Base-by-base conservation (phyloP, 1,140 invertebrate species). In the Ericerus pela region DNA sequence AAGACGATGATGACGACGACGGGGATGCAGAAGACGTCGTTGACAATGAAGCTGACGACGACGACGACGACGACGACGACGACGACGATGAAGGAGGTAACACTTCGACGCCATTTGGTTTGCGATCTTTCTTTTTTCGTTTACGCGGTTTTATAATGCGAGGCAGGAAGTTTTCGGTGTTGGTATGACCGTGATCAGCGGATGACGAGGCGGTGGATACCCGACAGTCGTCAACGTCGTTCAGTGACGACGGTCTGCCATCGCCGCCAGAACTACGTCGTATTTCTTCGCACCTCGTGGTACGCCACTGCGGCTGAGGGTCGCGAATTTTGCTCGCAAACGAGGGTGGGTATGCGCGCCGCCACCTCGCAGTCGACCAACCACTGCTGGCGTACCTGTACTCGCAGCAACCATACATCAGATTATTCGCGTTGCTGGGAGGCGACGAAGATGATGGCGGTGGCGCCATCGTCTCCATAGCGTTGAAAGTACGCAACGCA, bases 61-160 rank as follows among this genome's bases (percentile, higher is more conserved):
- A 12, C 37, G 26, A 18, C 38, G 0, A 28, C 2, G 8, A 20
- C 16, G 22, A n/a, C 37, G 0, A 27, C 8, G 1, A 28, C 22
- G 20, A 26, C 14, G 5, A 14, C 27, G 8, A 37, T n/a, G 2
- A n/a, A 20, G 0, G 51, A 26, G 12, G 51, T n/a, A n/a, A 3
- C 52, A 18, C 22, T 3, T 20, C 36, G 1, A 47, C 51, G 18
- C 27, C 27, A 16, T 38, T 30, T 1, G 81, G 80, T 66, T 88
- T 88, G 53, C 85, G 74, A 63, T 89, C 87, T 69, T 90, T 90
- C 78, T 91, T 92, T 63, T 86, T 77, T 18, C 88, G 75, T 66
- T 92, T 92, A 11, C 87, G 71, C 0, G 86, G 87, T 67, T 91
- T 92, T 63, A 90, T 90, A 52, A 90, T 88, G 41, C 87, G 74